Base-by-base conservation (phyloP, 2,113 vertebrate species). In the Prolemur simus region DNA sequence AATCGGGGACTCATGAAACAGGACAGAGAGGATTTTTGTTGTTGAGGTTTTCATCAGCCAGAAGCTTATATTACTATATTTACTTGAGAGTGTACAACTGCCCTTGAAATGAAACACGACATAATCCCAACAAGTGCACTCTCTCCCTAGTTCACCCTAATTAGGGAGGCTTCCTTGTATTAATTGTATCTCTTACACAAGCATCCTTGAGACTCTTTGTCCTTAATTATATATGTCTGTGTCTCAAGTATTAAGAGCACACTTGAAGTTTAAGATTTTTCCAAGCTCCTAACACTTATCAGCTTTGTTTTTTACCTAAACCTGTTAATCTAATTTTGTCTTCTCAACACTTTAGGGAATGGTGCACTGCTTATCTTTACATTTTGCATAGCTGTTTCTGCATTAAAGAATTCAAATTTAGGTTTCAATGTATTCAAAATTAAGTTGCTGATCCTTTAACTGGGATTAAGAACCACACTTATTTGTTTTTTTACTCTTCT, bases 221-320 rank as follows among this genome's bases (percentile, higher is more conserved):
- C n/a, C 49, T 96, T 90, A 93, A 76, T 95, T 94, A 73, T 76
- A 87, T 95, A 81, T 78, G 23, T 83, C 60, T 85, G 5, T 73
- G 71, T 45, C 92, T 96, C 78, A 92, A 56, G 80, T 58, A 76
- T 82, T 84, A 89, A 90, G 56, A 94, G 66, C 14, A 77, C 29
- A 68, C 52, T 93, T 93, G 94, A 96, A 96, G 94, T 80, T 63
- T 39, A 81, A 45, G 45, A 49, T 85, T 92, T 97, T 63, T 47
- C 74, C 66, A 84, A 60, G 27, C 91, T 85, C 23, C 63, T 47
- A 92, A 64, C 6, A 87, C 37, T 89, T 87, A 63, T 1, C 71
- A 78, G 78, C 21, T 94, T 93, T 93, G 73, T 81, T 93, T 96
- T 81, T 89, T 93, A 49, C 73, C 78, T 76, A 89, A 27, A 76